These are phyloP conservation scores for Amphibalanus amphitrite DNA, from an alignment of 1,140 invertebrate genomes.

Conservation along the genomic window DNA sequence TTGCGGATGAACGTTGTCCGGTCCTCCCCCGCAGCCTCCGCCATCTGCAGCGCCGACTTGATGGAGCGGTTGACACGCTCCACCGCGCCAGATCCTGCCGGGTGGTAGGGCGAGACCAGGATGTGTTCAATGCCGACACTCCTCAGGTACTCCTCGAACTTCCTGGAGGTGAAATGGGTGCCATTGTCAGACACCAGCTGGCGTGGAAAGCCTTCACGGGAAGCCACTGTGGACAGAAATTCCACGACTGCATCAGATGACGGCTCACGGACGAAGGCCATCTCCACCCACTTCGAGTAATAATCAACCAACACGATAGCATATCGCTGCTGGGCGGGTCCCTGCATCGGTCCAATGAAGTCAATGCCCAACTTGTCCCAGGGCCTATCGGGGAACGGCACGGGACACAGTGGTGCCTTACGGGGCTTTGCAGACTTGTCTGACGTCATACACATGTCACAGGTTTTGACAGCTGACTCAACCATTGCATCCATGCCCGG, in stretches of 20 bases:
- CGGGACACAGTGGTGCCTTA: not conserved
- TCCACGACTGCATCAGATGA: not conserved
- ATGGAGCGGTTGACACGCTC: not conserved
- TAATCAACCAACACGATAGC: not conserved
- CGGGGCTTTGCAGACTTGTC: not conserved
- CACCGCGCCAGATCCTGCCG: not conserved
- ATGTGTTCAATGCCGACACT: not conserved
- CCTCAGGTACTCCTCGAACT: not conserved
- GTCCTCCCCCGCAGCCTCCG: too few relatives aligned
- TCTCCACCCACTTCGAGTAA: not conserved
- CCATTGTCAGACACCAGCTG: not conserved
- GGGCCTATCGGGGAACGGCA: not conserved
- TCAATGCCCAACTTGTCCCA: not conserved
- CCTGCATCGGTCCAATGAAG: not conserved
- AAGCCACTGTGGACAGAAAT: not conserved
- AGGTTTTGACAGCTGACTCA: too few relatives aligned
- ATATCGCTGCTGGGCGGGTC: not conserved
- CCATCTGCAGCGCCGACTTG: not conserved
- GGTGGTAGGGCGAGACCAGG: not conserved
- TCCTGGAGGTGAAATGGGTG: not conserved
- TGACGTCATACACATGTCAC: too few relatives aligned
- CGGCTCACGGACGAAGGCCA: too few relatives aligned
- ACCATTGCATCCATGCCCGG: too few relatives aligned
- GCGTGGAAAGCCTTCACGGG: not conserved
- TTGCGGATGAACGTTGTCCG: too few relatives aligned